Evolutionary conservation across 2,888 invertebrate genomes (phyloP).

Genomic region (Venusia cambrica): DNA sequence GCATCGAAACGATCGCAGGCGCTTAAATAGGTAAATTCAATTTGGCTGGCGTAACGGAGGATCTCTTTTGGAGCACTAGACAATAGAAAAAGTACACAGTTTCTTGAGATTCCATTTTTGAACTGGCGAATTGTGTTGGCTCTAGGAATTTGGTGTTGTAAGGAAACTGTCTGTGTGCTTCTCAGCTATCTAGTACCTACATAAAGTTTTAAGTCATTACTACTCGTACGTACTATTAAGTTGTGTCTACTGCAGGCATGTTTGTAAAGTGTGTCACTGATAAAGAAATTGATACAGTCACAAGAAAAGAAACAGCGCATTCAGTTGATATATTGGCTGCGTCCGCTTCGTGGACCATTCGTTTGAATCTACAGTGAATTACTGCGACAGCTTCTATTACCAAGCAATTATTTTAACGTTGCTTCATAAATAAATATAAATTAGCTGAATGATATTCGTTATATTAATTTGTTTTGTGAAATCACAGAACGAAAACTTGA

Average conservation of each 20-base stretch:
- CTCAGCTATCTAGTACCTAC: no score
- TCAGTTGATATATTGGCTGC: constrained; percentile 52
- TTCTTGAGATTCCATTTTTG: no score
- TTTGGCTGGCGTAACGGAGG: constrained; percentile 9
- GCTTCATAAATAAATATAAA: no score
- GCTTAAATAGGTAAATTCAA: constrained; percentile 27
- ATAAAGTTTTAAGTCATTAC: no score
- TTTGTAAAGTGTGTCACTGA: constrained; percentile 3
- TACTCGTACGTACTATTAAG: no score
- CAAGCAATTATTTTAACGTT: constrained; percentile 45
- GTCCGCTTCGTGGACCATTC: constrained; percentile 49
- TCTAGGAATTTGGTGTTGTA: no score
- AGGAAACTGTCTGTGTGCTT: no score
- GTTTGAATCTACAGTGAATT: constrained; percentile 44
- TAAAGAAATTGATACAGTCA: constrained; percentile 26
- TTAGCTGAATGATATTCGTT: constrained; percentile 21
- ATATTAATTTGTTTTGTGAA: constrained; percentile 1
- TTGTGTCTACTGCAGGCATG: no score
- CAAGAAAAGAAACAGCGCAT: constrained; percentile 28
- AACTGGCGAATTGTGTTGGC: no score
- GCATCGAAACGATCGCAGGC: constrained; percentile 38
- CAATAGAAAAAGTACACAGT: no score
- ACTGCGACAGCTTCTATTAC: constrained; percentile 46
- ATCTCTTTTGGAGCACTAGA: constrained; percentile 8
- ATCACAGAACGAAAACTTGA: constrained; percentile 1